These are phyloP conservation scores for Mactromeris polynyma DNA, from an alignment of 2,888 invertebrate species.

Conservation along the genomic window DNA sequence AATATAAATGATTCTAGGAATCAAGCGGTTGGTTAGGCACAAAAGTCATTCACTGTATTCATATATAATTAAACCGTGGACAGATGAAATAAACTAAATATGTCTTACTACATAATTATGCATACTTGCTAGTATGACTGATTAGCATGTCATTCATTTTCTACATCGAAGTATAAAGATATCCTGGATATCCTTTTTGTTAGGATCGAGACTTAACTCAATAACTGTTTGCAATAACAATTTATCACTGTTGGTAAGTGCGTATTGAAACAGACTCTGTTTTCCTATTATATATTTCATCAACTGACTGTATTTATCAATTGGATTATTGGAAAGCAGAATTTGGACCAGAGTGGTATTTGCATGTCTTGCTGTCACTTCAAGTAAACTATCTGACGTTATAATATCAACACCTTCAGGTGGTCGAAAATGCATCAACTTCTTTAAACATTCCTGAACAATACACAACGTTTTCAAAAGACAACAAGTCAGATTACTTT, in stretches of 20 bases:
- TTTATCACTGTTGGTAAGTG: constrained; percentile 27
- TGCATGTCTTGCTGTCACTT: constrained; percentile 28
- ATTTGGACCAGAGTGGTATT: constrained; percentile 12
- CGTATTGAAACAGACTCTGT: constrained; percentile 42
- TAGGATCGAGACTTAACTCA: constrained; percentile 23
- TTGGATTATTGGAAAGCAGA: constrained; percentile 24
- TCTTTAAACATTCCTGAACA: background rate
- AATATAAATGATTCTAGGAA: no score
- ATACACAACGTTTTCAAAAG: background rate
- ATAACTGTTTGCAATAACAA: constrained; percentile 18
- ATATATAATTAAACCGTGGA: no score
- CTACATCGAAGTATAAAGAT: no score
- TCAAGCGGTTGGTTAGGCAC: no score
- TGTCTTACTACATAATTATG: no score
- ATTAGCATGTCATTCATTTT: no score
- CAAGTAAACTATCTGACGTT: background rate
- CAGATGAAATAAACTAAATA: no score
- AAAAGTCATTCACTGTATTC: no score
- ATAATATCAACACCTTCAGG: background rate
- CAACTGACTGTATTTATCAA: background rate
- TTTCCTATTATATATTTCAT: constrained; percentile 24
- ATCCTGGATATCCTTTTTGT: constrained; percentile 33
- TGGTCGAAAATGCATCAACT: background rate
- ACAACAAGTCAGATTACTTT: background rate
- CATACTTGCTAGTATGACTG: no score